phyloP scores from a whole-genome alignment of 1,140 invertebrate genomes.

The Sycobia sp. region DNA sequence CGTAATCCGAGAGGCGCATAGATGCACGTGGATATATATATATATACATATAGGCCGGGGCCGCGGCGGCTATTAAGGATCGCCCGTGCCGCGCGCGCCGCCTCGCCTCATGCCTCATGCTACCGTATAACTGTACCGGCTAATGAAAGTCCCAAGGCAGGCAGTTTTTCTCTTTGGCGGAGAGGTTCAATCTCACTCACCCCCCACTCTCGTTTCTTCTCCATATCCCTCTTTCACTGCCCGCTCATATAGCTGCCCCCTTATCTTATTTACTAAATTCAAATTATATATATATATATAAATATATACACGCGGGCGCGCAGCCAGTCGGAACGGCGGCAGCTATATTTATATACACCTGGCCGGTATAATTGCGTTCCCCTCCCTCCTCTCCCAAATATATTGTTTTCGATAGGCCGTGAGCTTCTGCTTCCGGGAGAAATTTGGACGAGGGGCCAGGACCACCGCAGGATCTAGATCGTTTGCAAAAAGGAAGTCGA shows the following conservation, averaged over 20 bases:
- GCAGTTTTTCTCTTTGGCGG: neutral
- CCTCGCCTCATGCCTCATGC: slow-evolving; percentile 7
- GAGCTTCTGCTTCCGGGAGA: too few species aligned
- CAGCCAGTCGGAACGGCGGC: neutral
- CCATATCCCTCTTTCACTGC: too few species aligned
- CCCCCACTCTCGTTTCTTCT: too few species aligned
- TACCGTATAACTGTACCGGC: slow-evolving; percentile 21
- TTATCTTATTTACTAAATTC: neutral
- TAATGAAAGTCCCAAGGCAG: slow-evolving; percentile 26
- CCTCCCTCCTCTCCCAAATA: neutral
- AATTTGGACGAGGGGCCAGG: neutral
- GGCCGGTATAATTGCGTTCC: neutral
- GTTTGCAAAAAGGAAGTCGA: too few species aligned
- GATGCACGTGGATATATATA: slow-evolving; percentile 40
- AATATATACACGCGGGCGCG: neutral
- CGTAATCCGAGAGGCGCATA: slow-evolving; percentile 50
- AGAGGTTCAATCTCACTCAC: neutral
- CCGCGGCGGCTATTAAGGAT: slow-evolving; percentile 15
- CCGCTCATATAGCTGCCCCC: too few species aligned
- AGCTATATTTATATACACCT: neutral
- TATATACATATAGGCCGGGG: neutral
- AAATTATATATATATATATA: neutral
- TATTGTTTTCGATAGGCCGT: too few species aligned
- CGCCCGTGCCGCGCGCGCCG: neutral
- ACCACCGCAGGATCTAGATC: too few species aligned